Evolutionary conservation across 2,888 invertebrate species (phyloP).

Genomic region (Eristalinus aeneus): DNA sequence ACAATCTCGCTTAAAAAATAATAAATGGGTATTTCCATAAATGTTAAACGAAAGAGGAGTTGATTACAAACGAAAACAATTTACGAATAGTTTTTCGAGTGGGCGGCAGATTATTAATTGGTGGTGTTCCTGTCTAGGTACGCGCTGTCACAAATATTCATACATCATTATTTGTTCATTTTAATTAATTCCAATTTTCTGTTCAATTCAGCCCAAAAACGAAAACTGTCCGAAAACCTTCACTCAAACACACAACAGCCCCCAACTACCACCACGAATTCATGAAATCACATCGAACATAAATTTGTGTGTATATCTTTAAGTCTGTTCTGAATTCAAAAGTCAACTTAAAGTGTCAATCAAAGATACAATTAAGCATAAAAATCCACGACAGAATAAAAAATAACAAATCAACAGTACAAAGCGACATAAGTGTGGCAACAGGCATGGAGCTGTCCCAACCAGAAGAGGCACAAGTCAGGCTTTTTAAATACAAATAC

Average conservation of each 20-base stretch:
- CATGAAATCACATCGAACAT: neutral
- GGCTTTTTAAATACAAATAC: slow-evolving; percentile 41
- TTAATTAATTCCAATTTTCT: neutral
- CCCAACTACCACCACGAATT: neutral
- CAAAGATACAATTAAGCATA: slow-evolving; percentile 56
- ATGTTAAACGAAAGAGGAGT: no score
- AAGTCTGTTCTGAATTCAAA: slow-evolving; percentile 55
- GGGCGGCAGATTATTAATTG: slow-evolving; percentile 47
- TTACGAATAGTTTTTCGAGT: neutral
- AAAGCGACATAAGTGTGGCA: slow-evolving; percentile 23
- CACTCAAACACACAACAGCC: neutral
- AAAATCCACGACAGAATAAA: slow-evolving; percentile 39
- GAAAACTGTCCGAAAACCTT: neutral
- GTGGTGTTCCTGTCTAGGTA: slow-evolving; percentile 1
- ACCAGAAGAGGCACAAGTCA: neutral
- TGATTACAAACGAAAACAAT: neutral
- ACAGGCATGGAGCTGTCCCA: neutral
- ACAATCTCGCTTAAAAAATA: neutral
- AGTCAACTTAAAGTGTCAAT: slow-evolving; percentile 61
- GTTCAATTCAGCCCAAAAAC: neutral
- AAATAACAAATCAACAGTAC: slow-evolving; percentile 11
- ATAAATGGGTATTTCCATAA: neutral
- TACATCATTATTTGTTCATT: slow-evolving; percentile 10
- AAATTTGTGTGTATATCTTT: slow-evolving; percentile 12
- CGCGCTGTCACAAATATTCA: neutral